These are phyloP conservation scores for fruit fly (Drosophila melanogaster) DNA, from an alignment of 1,140 invertebrate species.

Conservation along the genomic window DNA sequence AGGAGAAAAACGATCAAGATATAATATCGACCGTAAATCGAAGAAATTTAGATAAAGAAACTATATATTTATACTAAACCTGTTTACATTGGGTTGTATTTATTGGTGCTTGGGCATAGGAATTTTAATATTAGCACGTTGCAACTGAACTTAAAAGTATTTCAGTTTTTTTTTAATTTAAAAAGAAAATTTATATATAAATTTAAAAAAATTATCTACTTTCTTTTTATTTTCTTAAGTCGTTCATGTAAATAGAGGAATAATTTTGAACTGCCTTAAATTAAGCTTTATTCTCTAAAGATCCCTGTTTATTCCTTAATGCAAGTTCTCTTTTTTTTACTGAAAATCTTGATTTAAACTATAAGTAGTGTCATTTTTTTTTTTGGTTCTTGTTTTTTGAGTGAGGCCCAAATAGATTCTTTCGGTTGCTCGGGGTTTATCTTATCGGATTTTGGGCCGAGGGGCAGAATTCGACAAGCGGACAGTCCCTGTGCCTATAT, in stretches of 20 bases:
- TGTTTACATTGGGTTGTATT: no score
- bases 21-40: not conserved
- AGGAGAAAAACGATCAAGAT: not conserved
- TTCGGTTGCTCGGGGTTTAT: slow-evolving; percentile 24
- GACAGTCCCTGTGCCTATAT: slow-evolving; percentile 14
- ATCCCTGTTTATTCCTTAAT: not conserved
- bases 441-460: slow-evolving; percentile 21
- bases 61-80: no score
- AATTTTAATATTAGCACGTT: no score
- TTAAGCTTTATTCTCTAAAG: not conserved
- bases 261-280: no score
- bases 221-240: no score
- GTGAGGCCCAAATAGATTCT: slow-evolving; percentile 11
- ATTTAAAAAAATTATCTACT: no score
- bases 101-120: no score
- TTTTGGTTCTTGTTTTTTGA: not conserved
- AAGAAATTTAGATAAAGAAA: not conserved
- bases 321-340: not conserved
- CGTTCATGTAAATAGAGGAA: no score
- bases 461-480: slow-evolving; percentile 11
- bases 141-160: no score
- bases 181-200: no score
- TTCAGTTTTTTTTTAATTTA: no score
- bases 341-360: not conserved
- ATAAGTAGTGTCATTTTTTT: not conserved